Conservation (phyloP, 1,140 invertebrate genomes). For the Drosophila lini region DNA sequence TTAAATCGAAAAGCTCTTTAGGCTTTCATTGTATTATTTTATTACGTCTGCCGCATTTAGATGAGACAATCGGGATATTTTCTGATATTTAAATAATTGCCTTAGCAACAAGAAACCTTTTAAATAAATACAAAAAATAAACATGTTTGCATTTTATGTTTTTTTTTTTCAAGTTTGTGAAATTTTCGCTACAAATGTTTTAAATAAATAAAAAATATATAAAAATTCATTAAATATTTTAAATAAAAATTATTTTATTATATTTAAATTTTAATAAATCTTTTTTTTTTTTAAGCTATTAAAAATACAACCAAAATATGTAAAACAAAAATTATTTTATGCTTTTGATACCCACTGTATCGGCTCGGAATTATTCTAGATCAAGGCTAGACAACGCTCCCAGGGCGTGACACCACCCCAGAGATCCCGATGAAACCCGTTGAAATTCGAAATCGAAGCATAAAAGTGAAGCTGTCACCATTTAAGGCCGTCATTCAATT, state of each 20-base stretch:
- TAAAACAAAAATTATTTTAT: background rate
- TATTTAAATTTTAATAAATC: background rate
- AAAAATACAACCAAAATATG: background rate
- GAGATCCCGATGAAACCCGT: constrained; percentile 1
- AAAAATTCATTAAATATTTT: background rate
- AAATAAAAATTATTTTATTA: background rate
- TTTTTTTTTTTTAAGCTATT: no score
- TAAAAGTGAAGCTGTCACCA: constrained; percentile 36
- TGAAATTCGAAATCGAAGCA: constrained; percentile 7
- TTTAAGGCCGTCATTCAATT: constrained; percentile 38
- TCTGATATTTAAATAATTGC: constrained; percentile 5
- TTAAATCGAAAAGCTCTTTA: constrained; percentile 18
- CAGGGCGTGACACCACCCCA: constrained; percentile 28
- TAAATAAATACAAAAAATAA: background rate
- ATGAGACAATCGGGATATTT: constrained; percentile 7
- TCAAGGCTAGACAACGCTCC: constrained; percentile 4
- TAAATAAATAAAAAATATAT: background rate
- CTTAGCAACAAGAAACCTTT: background rate
- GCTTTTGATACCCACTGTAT: constrained; percentile 15
- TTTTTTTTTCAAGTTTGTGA: no score
- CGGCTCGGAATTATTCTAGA: constrained; percentile 9
- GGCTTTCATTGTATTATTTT: constrained; percentile 16
- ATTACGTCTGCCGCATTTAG: constrained; percentile 7
- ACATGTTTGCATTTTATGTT: background rate
- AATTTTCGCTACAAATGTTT: background rate